Evolutionary conservation across 1,140 invertebrate species (phyloP).

Genomic region (Dendroctonus valens): DNA sequence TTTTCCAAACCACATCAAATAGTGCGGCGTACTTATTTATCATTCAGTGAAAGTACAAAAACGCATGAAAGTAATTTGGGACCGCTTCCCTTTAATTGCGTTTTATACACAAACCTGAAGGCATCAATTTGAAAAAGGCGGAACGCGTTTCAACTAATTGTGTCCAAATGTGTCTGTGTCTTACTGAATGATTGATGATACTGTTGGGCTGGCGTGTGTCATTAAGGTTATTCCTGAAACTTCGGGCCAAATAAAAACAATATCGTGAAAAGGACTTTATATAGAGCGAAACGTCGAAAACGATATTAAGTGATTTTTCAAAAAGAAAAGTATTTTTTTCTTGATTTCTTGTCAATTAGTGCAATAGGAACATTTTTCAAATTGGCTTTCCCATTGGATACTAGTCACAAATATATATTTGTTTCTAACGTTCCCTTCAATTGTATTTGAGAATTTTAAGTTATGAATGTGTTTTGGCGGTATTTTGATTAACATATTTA

Average conservation of each 20-base stretch:
- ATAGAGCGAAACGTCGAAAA: conserved; percentile 15
- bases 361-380: too few species aligned
- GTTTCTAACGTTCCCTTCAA: too few species aligned
- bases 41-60: conserved; percentile 6
- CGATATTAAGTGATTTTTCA: conserved; percentile 18
- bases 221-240: conserved; percentile 26
- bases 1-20: too few species aligned
- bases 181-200: conserved; percentile 32
- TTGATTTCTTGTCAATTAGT: too few species aligned
- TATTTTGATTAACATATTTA: too few species aligned
- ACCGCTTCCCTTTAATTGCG: conserved; percentile 21
- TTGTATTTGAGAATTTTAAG: too few species aligned
- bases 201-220: conserved; percentile 22
- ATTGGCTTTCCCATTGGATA: too few species aligned
- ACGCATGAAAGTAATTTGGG: conserved; percentile 16
- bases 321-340: background rate
- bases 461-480: too few species aligned
- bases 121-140: conserved; percentile 30
- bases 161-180: conserved; percentile 33
- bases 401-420: too few species aligned
- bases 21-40: conserved; percentile 6
- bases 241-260: conserved; percentile 28
- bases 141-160: conserved; percentile 31
- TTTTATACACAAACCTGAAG: conserved; percentile 20
- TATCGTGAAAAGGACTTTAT: conserved; percentile 16